Conservation (phyloP, 2,113 vertebrate genomes). For the Callipepla californica region DNA sequence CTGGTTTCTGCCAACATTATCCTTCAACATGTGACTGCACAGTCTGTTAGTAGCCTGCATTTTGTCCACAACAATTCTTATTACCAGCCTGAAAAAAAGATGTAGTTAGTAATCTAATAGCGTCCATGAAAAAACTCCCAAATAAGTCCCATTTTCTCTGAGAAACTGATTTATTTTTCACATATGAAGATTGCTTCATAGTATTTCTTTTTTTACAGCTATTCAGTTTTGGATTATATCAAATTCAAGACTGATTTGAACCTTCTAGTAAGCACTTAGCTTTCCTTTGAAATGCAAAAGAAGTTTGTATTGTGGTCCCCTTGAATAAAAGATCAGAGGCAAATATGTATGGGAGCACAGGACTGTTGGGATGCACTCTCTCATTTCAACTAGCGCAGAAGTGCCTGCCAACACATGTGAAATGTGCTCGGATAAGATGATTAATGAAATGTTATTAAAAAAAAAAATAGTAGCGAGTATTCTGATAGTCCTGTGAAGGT, state of each 20-base stretch:
- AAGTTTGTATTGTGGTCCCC: not conserved
- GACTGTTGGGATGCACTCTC: not conserved
- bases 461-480: not conserved
- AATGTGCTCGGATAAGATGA: not conserved
- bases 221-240: constrained; percentile 35
- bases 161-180: not conserved
- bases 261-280: not conserved
- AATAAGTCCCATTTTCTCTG: not conserved
- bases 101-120: not conserved
- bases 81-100: not conserved
- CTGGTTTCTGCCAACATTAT: not conserved
- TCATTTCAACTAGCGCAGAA: not conserved
- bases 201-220: constrained; percentile 1
- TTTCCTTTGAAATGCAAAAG: not conserved
- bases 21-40: not conserved
- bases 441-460: not conserved
- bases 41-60: not conserved
- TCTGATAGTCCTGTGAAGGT: not conserved
- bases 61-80: not conserved
- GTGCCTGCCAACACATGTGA: not conserved
- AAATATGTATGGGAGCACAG: not conserved
- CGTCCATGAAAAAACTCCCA: not conserved
- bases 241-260: constrained; percentile 35
- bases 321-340: not conserved
- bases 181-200: not conserved